Evolutionary conservation across 2,113 vertebrate species (phyloP).

Genomic region (Campylomormyrus numenius): DNA sequence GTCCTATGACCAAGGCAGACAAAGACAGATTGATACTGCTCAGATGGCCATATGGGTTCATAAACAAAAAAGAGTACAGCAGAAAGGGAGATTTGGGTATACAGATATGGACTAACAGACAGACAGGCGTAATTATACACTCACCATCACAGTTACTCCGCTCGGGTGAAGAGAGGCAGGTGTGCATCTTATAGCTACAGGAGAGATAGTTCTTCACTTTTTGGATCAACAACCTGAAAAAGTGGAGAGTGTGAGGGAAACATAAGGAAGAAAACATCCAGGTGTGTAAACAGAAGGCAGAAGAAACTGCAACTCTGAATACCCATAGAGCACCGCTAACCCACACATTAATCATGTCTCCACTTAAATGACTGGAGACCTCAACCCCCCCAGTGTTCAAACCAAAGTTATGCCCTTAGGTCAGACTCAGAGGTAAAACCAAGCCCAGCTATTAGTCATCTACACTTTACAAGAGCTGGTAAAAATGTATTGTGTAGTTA

Average conservation of each 20-base stretch:
- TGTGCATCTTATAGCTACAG: conserved; percentile 45
- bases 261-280: not conserved
- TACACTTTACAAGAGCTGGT: not conserved
- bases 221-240: conserved; percentile 52
- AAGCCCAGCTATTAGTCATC: not conserved
- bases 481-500: not conserved
- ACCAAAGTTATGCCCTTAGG: not conserved
- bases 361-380: too few relatives aligned
- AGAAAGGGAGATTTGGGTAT: not conserved
- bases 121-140: not conserved
- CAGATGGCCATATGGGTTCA: not conserved
- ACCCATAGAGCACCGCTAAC: not conserved
- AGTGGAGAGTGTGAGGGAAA: not conserved
- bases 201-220: conserved; percentile 54
- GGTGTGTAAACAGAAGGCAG: not conserved
- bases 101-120: not conserved
- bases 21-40: not conserved
- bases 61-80: not conserved
- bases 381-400: too few relatives aligned
- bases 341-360: too few relatives aligned
- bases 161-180: conserved; percentile 44
- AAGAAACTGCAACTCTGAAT: not conserved
- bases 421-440: not conserved
- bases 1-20: conserved; percentile 33
- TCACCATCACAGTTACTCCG: conserved; percentile 53